Conservation (phyloP, 2,113 vertebrate species). For the Cheirogaleus medius region DNA sequence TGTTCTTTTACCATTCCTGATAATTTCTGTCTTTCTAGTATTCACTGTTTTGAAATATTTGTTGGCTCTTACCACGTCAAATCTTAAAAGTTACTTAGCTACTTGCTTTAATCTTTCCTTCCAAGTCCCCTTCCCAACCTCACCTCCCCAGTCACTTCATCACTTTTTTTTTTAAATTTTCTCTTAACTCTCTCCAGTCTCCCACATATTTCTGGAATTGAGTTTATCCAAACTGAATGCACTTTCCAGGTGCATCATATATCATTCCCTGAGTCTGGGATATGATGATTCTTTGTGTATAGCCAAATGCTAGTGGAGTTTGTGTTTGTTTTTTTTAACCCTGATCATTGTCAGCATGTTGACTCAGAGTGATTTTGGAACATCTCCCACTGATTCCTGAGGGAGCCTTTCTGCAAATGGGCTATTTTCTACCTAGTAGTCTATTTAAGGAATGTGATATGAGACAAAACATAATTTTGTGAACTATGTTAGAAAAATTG, state of each 20-base stretch:
- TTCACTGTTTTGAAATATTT: conserved; percentile 57
- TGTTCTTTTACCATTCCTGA: neutral
- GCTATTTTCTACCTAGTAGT: neutral
- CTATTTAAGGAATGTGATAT: neutral
- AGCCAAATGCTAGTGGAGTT: neutral
- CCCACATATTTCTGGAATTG: conserved; percentile 72
- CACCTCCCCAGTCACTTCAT: conserved; percentile 67
- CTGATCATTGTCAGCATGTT: conserved; percentile 51
- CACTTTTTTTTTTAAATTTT: neutral
- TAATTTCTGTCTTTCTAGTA: conserved; percentile 31
- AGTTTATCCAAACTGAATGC: conserved; percentile 61
- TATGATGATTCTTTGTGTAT: conserved; percentile 49
- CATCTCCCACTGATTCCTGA: conserved; percentile 40
- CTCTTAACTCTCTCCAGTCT: conserved; percentile 71
- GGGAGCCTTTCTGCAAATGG: conserved; percentile 34
- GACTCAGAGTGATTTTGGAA: conserved; percentile 31
- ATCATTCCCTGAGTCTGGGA: conserved; percentile 61
- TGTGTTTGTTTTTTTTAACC: neutral
- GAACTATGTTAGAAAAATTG: neutral
- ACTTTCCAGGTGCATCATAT: conserved; percentile 74
- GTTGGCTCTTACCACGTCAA: conserved; percentile 54
- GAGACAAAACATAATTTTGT: neutral
- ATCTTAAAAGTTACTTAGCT: conserved; percentile 60
- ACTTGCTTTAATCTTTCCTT: conserved; percentile 68
- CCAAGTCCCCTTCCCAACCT: neutral